phyloP scores from a whole-genome alignment of 2,797 vertebrate genomes.

The Prunella strophiata region DNA sequence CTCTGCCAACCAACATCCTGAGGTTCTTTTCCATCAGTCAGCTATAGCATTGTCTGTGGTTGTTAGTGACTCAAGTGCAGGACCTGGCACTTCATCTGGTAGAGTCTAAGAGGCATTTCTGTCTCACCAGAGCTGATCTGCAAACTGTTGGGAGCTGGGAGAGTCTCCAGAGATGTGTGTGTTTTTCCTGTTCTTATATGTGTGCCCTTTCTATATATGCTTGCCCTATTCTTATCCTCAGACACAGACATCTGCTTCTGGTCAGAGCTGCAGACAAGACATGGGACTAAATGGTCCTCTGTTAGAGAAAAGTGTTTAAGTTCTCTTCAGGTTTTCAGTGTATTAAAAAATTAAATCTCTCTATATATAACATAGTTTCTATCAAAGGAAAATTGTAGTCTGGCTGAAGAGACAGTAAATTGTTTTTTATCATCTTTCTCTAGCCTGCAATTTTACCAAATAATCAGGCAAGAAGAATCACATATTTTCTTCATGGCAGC shows the following conservation, averaged over 20 bases:
- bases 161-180: not conserved
- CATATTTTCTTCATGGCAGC: not conserved
- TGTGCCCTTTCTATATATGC: not conserved
- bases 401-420: not conserved
- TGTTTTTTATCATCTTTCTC: not conserved
- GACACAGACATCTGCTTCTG: not conserved
- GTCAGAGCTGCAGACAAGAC: not conserved
- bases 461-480: not conserved
- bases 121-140: not conserved
- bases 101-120: not conserved
- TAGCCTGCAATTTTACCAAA: not conserved
- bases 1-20: rapidly evolving
- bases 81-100: rapidly evolving
- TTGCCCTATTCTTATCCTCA: not conserved
- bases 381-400: not conserved
- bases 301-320: not conserved
- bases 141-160: not conserved
- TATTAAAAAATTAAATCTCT: not conserved
- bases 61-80: not conserved
- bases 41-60: not conserved
- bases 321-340: not conserved
- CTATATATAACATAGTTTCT: not conserved
- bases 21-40: not conserved
- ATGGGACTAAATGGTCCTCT: not conserved
- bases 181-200: not conserved